Evolutionary conservation across 2,797 vertebrate species (phyloP).

Genomic region (Alectoris magna): DNA sequence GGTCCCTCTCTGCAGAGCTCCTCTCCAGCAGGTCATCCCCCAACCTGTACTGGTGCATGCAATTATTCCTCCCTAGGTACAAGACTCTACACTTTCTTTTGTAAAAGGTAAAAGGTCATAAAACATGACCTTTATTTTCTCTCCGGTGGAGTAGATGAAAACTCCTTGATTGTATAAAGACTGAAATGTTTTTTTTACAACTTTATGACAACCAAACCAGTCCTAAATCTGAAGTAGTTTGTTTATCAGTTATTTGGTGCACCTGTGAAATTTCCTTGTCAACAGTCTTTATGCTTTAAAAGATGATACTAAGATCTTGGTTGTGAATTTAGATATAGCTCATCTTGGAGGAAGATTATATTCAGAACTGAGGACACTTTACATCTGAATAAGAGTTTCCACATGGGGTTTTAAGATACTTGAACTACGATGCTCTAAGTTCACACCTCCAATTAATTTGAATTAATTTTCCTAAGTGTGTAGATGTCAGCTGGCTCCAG

Average conservation of each 20-base stretch:
- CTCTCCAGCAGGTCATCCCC: too few species aligned
- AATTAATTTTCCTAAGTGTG: conserved; percentile 72
- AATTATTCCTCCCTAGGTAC: too few species aligned
- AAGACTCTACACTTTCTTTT: too few species aligned
- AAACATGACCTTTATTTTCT: conserved; percentile 29
- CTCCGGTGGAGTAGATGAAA: background rate
- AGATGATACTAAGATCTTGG: conserved; percentile 51
- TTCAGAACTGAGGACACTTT: conserved; percentile 70
- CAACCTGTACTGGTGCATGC: too few species aligned
- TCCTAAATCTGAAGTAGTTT: conserved; percentile 72
- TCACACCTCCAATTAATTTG: conserved; percentile 74
- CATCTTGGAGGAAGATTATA: conserved; percentile 55
- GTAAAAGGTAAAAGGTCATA: background rate
- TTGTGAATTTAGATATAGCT: conserved; percentile 68
- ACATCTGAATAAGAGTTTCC: conserved; percentile 71
- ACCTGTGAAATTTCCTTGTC: conserved; percentile 71
- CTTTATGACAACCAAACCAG: conserved; percentile 41
- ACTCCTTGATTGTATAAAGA: conserved; percentile 2
- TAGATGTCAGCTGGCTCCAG: conserved; percentile 70
- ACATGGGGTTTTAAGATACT: conserved; percentile 66
- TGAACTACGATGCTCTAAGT: conserved; percentile 56
- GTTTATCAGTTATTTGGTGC: conserved; percentile 69
- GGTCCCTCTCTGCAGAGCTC: too few species aligned
- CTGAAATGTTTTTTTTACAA: background rate
- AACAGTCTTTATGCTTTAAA: conserved; percentile 63